A percentile compares a stretch with the other conserved stretches of the same genome.
phyloP scores from a whole-genome alignment of 2,797 vertebrate species.

The Spondyliosoma cantharus region DNA sequence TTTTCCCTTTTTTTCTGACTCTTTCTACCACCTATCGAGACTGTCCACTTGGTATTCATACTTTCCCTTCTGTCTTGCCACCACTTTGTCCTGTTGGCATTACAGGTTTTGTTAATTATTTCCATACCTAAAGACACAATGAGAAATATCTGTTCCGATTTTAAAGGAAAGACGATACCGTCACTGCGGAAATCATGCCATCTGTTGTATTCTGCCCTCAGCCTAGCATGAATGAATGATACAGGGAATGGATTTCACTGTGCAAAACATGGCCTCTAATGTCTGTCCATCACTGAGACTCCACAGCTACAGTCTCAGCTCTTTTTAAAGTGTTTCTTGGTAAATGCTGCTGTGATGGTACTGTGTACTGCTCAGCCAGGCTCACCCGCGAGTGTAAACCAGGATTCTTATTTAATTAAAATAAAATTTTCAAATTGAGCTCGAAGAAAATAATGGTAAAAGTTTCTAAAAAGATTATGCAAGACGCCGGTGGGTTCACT shows the following conservation, averaged over 20 bases:
- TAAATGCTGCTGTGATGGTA: slow-evolving; percentile 75
- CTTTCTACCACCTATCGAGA: slow-evolving; percentile 65
- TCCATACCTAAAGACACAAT: slow-evolving; percentile 57
- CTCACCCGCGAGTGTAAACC: slow-evolving; percentile 42
- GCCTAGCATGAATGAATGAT: slow-evolving; percentile 45
- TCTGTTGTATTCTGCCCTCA: slow-evolving; percentile 45
- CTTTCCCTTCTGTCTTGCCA: slow-evolving; percentile 56
- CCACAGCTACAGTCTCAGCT: slow-evolving; percentile 34
- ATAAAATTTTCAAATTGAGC: slow-evolving; percentile 58
- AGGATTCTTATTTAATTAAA: slow-evolving; percentile 42
- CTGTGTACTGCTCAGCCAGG: slow-evolving; percentile 78
- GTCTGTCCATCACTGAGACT: slow-evolving; percentile 40
- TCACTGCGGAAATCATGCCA: slow-evolving; percentile 43
- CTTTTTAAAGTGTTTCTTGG: slow-evolving; percentile 56
- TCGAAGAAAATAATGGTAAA: slow-evolving; percentile 41
- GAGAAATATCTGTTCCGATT: slow-evolving; percentile 46
- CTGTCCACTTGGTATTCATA: slow-evolving; percentile 72
- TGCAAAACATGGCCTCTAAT: slow-evolving; percentile 51
- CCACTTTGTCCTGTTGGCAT: slow-evolving; percentile 56
- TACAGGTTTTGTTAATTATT: slow-evolving; percentile 51
- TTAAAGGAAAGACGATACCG: slow-evolving; percentile 40
- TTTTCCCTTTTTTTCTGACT: slow-evolving; percentile 69
- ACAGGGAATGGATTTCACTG: slow-evolving; percentile 51
- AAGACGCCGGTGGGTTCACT: slow-evolving; percentile 11
- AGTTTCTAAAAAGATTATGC: slow-evolving; percentile 21